These are phyloP conservation scores for Drosophila infuscata DNA, from an alignment of 2,888 invertebrate genomes.

Conservation along the genomic window DNA sequence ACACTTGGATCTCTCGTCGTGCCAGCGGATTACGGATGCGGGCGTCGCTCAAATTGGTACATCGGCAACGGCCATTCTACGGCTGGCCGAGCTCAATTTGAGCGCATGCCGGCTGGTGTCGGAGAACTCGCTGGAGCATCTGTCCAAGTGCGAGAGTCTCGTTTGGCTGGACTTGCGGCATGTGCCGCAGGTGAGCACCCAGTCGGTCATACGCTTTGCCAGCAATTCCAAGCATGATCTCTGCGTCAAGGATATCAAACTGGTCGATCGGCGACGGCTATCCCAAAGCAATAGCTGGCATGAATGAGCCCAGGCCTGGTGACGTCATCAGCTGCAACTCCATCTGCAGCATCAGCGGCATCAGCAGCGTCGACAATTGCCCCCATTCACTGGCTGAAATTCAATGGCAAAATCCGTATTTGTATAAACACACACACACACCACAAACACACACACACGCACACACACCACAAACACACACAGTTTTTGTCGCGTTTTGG, in stretches of 20 bases:
- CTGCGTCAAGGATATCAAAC: slow-evolving; percentile 92
- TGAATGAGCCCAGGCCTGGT: slow-evolving; percentile 57
- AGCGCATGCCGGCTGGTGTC: slow-evolving; percentile 93
- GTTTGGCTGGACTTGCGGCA: slow-evolving; percentile 91
- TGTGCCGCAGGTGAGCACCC: slow-evolving; percentile 92
- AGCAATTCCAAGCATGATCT: slow-evolving; percentile 92
- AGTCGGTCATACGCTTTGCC: slow-evolving; percentile 93
- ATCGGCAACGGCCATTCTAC: slow-evolving; percentile 88
- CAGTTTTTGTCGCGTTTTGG: slow-evolving; percentile 33
- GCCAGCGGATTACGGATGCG: slow-evolving; percentile 94
- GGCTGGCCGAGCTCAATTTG: slow-evolving; percentile 91
- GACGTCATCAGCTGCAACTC: slow-evolving; percentile 13
- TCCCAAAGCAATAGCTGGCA: slow-evolving; percentile 47
- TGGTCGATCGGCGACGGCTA: slow-evolving; percentile 86
- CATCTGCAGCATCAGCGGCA: neutral
- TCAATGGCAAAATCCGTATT: neutral
- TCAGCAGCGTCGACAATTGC: neutral
- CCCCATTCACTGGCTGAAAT: neutral
- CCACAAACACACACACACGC: neutral
- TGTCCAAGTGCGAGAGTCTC: slow-evolving; percentile 91
- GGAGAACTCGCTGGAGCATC: slow-evolving; percentile 92
- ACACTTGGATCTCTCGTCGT: slow-evolving; percentile 93
- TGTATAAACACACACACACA: neutral
- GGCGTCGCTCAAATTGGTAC: slow-evolving; percentile 95
- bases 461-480: neutral